Evolutionary conservation across 2,113 vertebrate species (phyloP).

Genomic region (Maccullochella peelii): DNA sequence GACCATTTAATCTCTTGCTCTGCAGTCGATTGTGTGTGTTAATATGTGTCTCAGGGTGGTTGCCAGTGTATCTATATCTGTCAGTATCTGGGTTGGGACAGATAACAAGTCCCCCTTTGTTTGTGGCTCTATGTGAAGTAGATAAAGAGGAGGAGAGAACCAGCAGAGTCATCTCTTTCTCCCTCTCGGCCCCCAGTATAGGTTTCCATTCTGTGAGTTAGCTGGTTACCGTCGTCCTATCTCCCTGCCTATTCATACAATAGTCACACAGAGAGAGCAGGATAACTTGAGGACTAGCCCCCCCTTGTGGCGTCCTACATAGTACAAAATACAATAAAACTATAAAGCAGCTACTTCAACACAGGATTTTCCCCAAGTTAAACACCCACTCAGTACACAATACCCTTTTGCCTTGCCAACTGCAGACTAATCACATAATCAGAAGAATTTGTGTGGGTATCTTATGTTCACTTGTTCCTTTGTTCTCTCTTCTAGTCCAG

Average conservation of each 20-base stretch:
- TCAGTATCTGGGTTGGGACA: constrained; percentile 17
- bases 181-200: constrained; percentile 7
- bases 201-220: constrained; percentile 30
- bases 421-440: neutral
- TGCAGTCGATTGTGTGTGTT: neutral
- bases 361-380: neutral
- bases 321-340: neutral
- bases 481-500: neutral
- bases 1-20: constrained; percentile 33
- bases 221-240: neutral
- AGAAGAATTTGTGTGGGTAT: neutral
- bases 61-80: constrained; percentile 7
- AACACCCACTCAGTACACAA: neutral
- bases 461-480: neutral
- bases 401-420: neutral
- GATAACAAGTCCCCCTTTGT: constrained; percentile 59
- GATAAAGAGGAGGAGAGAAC: constrained; percentile 41
- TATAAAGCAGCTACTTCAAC: neutral
- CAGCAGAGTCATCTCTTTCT: constrained; percentile 42
- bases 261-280: constrained; percentile 1
- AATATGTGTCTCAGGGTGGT: neutral
- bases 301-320: constrained; percentile 38
- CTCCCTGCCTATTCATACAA: neutral
- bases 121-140: neutral
- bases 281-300: constrained; percentile 16